A percentile compares a stretch with the other conserved stretches of the same genome.
phyloP scores from a whole-genome alignment of 1,140 invertebrate genomes.

The Planococcus citri region DNA sequence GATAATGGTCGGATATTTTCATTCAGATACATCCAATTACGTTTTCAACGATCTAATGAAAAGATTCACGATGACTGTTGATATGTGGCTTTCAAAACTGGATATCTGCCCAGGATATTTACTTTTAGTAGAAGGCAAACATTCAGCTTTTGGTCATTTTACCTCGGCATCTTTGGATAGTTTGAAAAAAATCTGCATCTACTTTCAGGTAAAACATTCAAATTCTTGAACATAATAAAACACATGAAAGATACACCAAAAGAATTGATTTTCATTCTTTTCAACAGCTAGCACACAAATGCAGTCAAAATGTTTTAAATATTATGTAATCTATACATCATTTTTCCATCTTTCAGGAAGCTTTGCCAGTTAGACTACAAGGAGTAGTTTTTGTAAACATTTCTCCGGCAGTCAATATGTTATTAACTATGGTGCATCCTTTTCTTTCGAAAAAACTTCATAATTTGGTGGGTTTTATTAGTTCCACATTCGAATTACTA shows the following conservation, averaged over 20 bases:
- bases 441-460: neutral
- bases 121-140: neutral
- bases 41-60: neutral
- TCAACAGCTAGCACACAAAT: neutral
- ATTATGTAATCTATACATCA: neutral
- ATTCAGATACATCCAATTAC: neutral
- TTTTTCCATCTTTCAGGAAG: conserved; percentile 11
- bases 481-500: neutral
- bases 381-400: neutral
- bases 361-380: neutral
- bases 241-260: neutral
- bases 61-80: conserved; percentile 7
- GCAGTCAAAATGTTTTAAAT: neutral
- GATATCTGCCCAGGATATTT: neutral
- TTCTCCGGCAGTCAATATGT: neutral
- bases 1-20: neutral
- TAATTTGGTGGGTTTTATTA: neutral
- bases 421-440: conserved; percentile 1
- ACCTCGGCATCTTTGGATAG: conserved; percentile 1
- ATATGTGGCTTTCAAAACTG: conserved; percentile 9
- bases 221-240: neutral
- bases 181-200: conserved; percentile 1
- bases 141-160: neutral
- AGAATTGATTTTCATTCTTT: neutral
- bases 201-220: neutral